A percentile compares a stretch with the other conserved stretches of the same genome.
Evolutionary conservation across 1,140 invertebrate genomes (phyloP).

Genomic region (Neuroterus valhalla): DNA sequence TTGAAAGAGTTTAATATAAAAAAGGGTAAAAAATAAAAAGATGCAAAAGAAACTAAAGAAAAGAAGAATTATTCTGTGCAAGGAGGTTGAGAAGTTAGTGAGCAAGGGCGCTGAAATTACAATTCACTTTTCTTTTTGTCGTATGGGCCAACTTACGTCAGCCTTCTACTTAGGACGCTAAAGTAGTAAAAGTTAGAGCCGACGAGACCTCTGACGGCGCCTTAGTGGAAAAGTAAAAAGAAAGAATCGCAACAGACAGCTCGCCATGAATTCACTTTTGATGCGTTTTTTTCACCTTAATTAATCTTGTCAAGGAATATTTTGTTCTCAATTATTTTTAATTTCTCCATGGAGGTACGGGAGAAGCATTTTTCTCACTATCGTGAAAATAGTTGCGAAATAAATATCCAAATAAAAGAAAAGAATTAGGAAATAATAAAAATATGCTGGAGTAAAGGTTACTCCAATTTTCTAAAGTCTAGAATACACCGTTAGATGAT

Average conservation of each 20-base stretch:
- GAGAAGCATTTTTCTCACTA: too few species aligned
- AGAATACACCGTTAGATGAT: too few species aligned
- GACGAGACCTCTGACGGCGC: too few species aligned
- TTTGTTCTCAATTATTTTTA: too few species aligned
- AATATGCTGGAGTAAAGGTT: too few species aligned
- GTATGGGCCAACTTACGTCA: not conserved
- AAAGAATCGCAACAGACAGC: not conserved
- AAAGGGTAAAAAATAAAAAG: not conserved
- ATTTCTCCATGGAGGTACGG: too few species aligned
- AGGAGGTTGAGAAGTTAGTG: not conserved
- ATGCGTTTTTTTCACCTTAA: too few species aligned
- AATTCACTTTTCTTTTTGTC: not conserved
- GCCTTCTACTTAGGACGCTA: not conserved
- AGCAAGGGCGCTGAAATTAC: not conserved
- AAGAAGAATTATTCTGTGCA: constrained; percentile 1
- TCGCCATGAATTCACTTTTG: not conserved
- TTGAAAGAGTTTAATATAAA: not conserved
- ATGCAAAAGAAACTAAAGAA: not conserved
- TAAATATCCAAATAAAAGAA: too few species aligned
- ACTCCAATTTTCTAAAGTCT: too few species aligned
- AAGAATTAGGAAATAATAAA: too few species aligned
- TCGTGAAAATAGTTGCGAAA: too few species aligned
- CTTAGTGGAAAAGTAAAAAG: not conserved
- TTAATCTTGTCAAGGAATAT: too few species aligned
- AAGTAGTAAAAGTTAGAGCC: constrained; percentile 4